These are phyloP conservation scores for Lasioglossum villosulum DNA, from an alignment of 2,888 invertebrate species.

Conservation along the genomic window DNA sequence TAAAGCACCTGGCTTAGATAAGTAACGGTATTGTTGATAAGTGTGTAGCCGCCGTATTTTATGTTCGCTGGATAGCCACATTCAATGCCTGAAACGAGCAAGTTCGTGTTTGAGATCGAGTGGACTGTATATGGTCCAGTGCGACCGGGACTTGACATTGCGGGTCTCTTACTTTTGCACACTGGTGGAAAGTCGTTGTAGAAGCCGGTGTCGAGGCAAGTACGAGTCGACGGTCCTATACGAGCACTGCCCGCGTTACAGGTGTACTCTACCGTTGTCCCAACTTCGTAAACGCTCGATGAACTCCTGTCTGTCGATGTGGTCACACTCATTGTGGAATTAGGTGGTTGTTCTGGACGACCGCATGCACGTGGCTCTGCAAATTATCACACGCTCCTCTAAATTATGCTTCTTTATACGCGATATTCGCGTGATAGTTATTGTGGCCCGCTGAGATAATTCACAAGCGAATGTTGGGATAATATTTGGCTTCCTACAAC, in stretches of 20 bases:
- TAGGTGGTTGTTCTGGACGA: constrained; percentile 96
- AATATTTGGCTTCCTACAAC: too few relatives aligned
- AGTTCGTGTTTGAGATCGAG: constrained; percentile 3
- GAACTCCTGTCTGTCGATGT: constrained; percentile 85
- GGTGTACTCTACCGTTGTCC: constrained; percentile 92
- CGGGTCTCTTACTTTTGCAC: constrained; percentile 92
- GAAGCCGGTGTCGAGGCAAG: constrained; percentile 95
- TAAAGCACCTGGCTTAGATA: constrained; percentile 95
- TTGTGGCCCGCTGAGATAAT: too few relatives aligned
- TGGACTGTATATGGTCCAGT: constrained; percentile 26
- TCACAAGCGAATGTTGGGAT: too few relatives aligned
- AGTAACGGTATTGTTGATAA: constrained; percentile 94
- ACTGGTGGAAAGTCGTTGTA: constrained; percentile 97
- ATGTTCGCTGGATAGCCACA: constrained; percentile 96
- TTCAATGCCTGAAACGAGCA: constrained; percentile 89
- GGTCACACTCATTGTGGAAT: constrained; percentile 91
- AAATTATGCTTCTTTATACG: background rate
- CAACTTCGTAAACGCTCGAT: constrained; percentile 89
- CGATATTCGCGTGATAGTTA: too few relatives aligned
- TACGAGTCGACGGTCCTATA: constrained; percentile 93
- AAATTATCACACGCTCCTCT: constrained; percentile 38
- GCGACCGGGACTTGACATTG: background rate
- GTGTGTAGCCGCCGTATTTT: constrained; percentile 91
- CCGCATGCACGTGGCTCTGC: constrained; percentile 96
- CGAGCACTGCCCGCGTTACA: constrained; percentile 95